phyloP scores from a whole-genome alignment of 2,888 invertebrate species.

The Zeuzera pyrina region DNA sequence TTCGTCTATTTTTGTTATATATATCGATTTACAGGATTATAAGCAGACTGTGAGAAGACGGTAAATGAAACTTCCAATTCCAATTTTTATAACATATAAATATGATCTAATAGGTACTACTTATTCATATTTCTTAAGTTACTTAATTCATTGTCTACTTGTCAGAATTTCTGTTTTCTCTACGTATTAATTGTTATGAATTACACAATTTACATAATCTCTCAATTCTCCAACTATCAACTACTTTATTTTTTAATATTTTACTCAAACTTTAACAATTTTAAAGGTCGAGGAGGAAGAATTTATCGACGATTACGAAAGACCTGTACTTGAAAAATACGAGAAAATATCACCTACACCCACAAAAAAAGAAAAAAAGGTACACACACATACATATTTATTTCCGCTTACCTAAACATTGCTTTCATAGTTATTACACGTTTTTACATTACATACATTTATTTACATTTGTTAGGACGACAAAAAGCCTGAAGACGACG shows the following conservation, averaged over 20 bases:
- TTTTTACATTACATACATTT: background rate
- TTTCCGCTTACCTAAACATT: conserved; percentile 9
- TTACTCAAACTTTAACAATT: conserved; percentile 23
- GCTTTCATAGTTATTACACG: background rate
- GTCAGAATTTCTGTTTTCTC: too few relatives aligned
- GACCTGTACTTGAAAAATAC: conserved; percentile 81
- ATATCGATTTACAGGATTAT: conserved; percentile 19
- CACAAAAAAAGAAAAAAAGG: conserved; percentile 66
- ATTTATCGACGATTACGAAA: conserved; percentile 80
- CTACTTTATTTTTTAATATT: background rate
- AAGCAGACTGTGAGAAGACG: conserved; percentile 9
- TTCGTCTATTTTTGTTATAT: conserved; percentile 8
- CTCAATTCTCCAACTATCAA: too few relatives aligned
- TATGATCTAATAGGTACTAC: too few relatives aligned
- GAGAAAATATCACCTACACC: conserved; percentile 73
- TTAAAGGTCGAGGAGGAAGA: conserved; percentile 60
- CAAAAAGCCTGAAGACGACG: conserved; percentile 38
- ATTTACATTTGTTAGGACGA: conserved; percentile 32
- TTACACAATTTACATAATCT: too few relatives aligned
- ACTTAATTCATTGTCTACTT: too few relatives aligned
- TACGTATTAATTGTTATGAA: too few relatives aligned
- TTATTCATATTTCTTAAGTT: too few relatives aligned
- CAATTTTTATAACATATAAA: too few relatives aligned
- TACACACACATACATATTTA: conserved; percentile 26
- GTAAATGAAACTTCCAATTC: too few relatives aligned